Evolutionary conservation across 2,113 vertebrate genomes (phyloP).

Genomic region (Uria aalge): DNA sequence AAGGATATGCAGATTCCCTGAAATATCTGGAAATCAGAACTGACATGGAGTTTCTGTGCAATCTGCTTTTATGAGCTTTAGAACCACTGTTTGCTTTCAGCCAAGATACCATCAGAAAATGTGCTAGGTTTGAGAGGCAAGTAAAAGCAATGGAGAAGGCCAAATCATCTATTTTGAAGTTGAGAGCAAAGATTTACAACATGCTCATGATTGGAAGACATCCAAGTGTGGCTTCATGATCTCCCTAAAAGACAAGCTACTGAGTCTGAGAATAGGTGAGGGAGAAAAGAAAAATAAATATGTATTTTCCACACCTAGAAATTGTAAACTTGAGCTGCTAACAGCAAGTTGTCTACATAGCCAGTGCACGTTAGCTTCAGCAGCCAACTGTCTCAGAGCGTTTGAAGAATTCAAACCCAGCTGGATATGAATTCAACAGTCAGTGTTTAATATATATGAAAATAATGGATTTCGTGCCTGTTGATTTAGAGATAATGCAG

Average conservation of each 20-base stretch:
- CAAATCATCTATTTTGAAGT: not conserved
- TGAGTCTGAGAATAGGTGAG: not conserved
- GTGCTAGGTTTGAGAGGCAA: not conserved
- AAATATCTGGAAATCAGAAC: not conserved
- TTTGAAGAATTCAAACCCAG: not conserved
- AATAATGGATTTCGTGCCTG: not conserved
- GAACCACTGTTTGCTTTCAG: not conserved
- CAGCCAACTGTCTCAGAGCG: not conserved
- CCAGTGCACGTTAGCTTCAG: not conserved
- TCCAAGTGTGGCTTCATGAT: not conserved
- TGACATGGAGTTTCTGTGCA: not conserved
- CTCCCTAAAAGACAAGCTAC: not conserved
- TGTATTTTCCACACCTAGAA: not conserved
- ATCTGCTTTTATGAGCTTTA: not conserved
- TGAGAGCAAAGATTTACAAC: not conserved
- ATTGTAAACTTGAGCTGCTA: not conserved
- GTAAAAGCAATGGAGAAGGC: not conserved
- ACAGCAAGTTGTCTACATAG: not conserved
- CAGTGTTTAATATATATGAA: not conserved
- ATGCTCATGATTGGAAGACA: not conserved
- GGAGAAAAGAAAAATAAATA: not conserved
- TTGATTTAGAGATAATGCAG: not conserved
- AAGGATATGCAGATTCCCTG: not conserved
- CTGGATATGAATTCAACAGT: not conserved
- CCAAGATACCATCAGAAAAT: not conserved